phyloP scores from a whole-genome alignment of 2,797 vertebrate genomes.

The Hylomyscus alleni region DNA sequence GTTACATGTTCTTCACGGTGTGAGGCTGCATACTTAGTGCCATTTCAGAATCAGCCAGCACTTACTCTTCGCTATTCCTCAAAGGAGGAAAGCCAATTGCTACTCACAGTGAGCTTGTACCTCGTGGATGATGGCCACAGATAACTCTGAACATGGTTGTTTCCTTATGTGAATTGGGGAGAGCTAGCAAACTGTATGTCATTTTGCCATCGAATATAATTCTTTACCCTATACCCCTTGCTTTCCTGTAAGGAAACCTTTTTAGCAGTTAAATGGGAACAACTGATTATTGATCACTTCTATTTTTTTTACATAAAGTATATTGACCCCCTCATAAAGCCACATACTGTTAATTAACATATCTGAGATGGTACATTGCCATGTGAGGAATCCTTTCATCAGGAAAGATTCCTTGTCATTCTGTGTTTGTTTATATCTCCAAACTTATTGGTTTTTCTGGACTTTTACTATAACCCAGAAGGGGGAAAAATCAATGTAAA shows the following conservation, averaged over 20 bases:
- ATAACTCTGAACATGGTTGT: not conserved
- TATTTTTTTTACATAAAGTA: not conserved
- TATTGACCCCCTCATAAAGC: not conserved
- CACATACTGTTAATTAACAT: not conserved
- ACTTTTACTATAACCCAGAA: not conserved
- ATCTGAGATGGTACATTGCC: not conserved
- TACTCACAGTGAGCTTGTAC: not conserved
- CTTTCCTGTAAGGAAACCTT: not conserved
- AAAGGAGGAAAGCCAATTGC: not conserved
- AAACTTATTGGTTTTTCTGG: conserved; percentile 13
- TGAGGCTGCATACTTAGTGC: not conserved
- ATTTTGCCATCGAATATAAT: not conserved
- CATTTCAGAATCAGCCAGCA: not conserved
- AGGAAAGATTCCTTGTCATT: not conserved
- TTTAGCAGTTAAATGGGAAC: not conserved
- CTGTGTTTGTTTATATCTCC: not conserved
- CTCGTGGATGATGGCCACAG: not conserved
- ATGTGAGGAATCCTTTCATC: not conserved
- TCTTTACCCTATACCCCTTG: not conserved
- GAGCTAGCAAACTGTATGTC: not conserved
- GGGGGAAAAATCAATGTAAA: not conserved
- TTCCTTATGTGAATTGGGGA: not conserved
- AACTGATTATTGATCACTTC: not conserved
- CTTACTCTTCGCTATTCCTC: not conserved
- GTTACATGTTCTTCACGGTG: not conserved